These are phyloP conservation scores for Calypte anna DNA, from an alignment of 2,113 vertebrate species.

Conservation along the genomic window DNA sequence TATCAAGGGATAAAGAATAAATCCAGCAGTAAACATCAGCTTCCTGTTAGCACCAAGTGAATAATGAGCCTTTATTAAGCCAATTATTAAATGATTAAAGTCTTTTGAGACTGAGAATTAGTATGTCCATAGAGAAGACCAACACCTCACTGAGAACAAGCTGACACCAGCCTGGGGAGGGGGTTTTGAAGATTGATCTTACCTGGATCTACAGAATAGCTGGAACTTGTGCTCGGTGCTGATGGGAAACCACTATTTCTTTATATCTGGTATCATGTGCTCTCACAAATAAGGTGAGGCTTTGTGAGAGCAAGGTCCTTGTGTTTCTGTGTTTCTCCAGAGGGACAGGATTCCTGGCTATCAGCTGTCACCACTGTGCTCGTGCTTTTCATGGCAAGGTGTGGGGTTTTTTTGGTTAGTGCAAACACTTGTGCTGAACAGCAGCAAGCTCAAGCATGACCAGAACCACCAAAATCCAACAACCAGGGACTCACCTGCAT, in stretches of 20 bases:
- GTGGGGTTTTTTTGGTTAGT: neutral
- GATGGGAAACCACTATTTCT: neutral
- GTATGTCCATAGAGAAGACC: neutral
- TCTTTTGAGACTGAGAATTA: neutral
- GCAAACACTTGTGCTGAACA: neutral
- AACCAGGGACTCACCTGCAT: neutral
- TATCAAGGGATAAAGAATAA: neutral
- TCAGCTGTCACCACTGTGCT: accelerated
- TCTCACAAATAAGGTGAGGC: neutral
- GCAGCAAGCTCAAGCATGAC: neutral
- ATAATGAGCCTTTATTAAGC: neutral
- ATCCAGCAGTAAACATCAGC: neutral
- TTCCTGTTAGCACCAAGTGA: neutral
- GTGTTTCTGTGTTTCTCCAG: neutral
- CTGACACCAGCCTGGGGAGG: too few species aligned
- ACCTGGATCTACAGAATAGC: neutral
- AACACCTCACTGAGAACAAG: neutral
- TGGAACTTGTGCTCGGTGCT: neutral
- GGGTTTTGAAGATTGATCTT: neutral
- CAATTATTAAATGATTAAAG: neutral
- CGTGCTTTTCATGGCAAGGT: neutral
- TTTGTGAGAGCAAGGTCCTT: neutral
- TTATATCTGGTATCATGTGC: neutral
- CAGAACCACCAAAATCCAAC: neutral
- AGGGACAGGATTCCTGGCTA: neutral